A percentile compares a stretch with the other conserved stretches of the same genome.
phyloP scores from a whole-genome alignment of 2,888 invertebrate genomes.

The Sussaba pulchella region DNA sequence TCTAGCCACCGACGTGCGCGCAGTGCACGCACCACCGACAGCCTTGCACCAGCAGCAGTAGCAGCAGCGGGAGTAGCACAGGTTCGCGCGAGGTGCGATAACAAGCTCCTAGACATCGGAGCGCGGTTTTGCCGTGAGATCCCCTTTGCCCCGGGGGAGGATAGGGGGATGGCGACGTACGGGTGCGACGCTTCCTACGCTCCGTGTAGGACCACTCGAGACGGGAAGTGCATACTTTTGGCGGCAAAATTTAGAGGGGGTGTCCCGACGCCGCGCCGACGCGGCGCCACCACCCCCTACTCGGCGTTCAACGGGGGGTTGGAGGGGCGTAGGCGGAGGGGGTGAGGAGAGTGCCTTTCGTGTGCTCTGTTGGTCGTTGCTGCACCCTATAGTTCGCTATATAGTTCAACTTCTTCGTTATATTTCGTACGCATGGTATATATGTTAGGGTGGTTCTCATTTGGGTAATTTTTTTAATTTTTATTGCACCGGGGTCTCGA shows the following conservation, averaged over 20 bases:
- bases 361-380: constrained; percentile 46
- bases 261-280: constrained; percentile 66
- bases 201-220: constrained; percentile 79
- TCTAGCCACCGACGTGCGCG: constrained; percentile 67
- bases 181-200: constrained; percentile 71
- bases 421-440: constrained; percentile 6
- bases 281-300: constrained; percentile 64
- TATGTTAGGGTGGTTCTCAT: too few relatives aligned
- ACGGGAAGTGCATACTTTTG: constrained; percentile 76
- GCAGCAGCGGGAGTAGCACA: constrained; percentile 33
- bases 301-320: constrained; percentile 26
- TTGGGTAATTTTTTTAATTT: too few relatives aligned
- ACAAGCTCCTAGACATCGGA: constrained; percentile 78
- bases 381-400: constrained; percentile 23
- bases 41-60: not conserved
- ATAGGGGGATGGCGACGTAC: constrained; percentile 2
- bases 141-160: not conserved
- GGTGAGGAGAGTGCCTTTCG: constrained; percentile 33
- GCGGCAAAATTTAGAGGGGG: constrained; percentile 74
- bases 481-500: too few relatives aligned
- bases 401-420: constrained; percentile 35
- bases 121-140: constrained; percentile 43
- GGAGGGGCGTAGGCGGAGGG: constrained; percentile 11
- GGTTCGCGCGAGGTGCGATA: constrained; percentile 77
- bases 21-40: constrained; percentile 31